Evolutionary conservation across 2,797 vertebrate genomes (phyloP), one percentile per base, ranked within the genome.

Genomic region (Sardinella longiceps): DNA sequence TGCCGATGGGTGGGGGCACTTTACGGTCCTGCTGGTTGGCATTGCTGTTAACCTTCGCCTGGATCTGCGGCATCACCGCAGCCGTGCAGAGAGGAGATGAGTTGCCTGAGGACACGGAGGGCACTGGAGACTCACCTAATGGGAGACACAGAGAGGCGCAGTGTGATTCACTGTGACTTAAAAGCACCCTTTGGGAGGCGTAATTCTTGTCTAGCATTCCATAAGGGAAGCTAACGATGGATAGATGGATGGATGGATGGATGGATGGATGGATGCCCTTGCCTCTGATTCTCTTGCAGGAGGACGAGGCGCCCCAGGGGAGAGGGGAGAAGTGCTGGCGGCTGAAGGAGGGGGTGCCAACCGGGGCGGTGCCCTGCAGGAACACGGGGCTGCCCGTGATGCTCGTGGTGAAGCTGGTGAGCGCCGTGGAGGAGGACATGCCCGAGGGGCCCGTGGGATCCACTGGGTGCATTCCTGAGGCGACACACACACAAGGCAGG

Each of bases 241-340:
- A 70, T 43, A 6, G 33, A 37, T 33, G 74, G 39, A 20, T 30
- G 14, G 14, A 18, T 18, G 28, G 18, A 15, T 28, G 58, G 30
- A 18, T 45, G 28, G 10, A 0, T 37, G 28, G 43, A 51, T n/a
- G 45, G 20, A 23, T 1, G 48, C 25, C 30, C 46, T 80, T 56
- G 43, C 70, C 70, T 77, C 70, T 83, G 46, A 60, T 83, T 66
- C n/a, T 63, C 91, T 88, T 97, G 99, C 98, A 98, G 96, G 98
- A 97, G 89, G 97, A 97, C 94, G 98, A 97, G 90, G 98, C 95
- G 91, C 97, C 99, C 98, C 98, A 99, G 91, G 98, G 98, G 91
- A 99, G 98, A 90, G 98, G 98, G 89, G 98, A 99, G 96, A 99
- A 99, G 97, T 99, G 98, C 94, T 99, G 98, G 94, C 98, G 97